These are phyloP conservation scores for Metridium senile DNA, from an alignment of 92 coral and sea anemone species.

Conservation along the genomic window DNA sequence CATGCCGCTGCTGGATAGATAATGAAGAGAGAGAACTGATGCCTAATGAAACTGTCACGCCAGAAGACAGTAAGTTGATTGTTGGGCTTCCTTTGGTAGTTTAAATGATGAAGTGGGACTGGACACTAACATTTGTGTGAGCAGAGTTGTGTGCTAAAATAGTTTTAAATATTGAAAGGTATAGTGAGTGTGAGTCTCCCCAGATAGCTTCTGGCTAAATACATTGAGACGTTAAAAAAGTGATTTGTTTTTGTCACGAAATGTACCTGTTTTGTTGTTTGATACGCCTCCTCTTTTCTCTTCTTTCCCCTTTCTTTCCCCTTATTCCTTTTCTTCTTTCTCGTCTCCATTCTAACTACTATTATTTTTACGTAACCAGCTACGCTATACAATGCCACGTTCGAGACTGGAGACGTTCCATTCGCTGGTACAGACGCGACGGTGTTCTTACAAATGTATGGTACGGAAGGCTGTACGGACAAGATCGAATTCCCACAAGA, in stretches of 20 bases:
- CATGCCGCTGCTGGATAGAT: conserved; percentile 80
- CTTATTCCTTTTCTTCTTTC: too few species aligned
- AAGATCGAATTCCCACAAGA: conserved; percentile 81
- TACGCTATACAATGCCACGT: conserved; percentile 83
- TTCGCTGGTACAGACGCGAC: conserved; percentile 99
- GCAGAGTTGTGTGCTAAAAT: too few species aligned
- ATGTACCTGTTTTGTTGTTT: too few species aligned
- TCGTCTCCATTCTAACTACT: background rate
- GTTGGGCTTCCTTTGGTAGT: background rate
- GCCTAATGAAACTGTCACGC: conserved; percentile 40
- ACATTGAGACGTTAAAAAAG: too few species aligned
- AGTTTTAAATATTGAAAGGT: too few species aligned
- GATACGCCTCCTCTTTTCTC: too few species aligned
- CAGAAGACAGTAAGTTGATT: conserved; percentile 36
- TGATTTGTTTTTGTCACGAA: too few species aligned
- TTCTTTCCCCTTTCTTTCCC: too few species aligned
- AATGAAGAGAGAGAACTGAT: conserved; percentile 49
- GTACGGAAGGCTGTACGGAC: conserved; percentile 82
- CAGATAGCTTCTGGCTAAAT: too few species aligned
- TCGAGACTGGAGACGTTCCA: conserved; percentile 89
- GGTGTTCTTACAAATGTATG: conserved; percentile 81
- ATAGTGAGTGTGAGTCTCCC: too few species aligned
- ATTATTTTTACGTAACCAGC: conserved; percentile 32
- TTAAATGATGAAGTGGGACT: background rate
- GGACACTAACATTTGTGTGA: too few species aligned